Conservation (phyloP, 2,888 invertebrate genomes). For the Hirtodrosophila duncani region DNA sequence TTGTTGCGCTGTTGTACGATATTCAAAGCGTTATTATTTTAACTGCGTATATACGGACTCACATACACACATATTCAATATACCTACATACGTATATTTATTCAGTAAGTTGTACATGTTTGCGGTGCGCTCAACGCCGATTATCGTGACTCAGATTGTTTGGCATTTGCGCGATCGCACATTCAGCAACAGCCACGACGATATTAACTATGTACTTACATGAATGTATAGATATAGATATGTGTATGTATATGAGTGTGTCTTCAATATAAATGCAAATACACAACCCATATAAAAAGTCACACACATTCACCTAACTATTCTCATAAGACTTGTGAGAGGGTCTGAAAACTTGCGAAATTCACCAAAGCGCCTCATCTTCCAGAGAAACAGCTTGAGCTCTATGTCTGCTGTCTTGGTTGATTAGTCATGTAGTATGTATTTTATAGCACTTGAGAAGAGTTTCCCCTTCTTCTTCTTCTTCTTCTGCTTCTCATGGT, state of each 20-base stretch:
- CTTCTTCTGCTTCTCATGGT: no score
- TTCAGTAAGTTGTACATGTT: conserved; percentile 49
- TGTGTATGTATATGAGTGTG: conserved; percentile 13
- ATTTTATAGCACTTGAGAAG: no score
- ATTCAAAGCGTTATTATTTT: conserved; percentile 30
- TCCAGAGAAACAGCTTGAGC: conserved; percentile 27
- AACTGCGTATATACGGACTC: conserved; percentile 46
- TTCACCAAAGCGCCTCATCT: conserved; percentile 39
- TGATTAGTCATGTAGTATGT: conserved; percentile 46
- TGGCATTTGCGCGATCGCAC: conserved; percentile 62
- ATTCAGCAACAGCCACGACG: conserved; percentile 38
- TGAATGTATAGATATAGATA: neutral
- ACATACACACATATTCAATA: conserved; percentile 23
- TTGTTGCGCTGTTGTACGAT: neutral
- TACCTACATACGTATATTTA: conserved; percentile 7
- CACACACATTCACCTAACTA: conserved; percentile 21
- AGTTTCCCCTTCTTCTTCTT: no score
- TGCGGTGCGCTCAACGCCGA: conserved; percentile 54
- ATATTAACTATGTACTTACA: conserved; percentile 8
- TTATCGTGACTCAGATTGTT: conserved; percentile 71
- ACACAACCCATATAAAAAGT: conserved; percentile 32
- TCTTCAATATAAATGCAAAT: conserved; percentile 54
- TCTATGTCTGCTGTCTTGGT: neutral
- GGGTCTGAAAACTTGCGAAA: conserved; percentile 40
- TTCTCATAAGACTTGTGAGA: conserved; percentile 10